These are phyloP conservation scores for Stenoptilia bipunctidactyla DNA, from an alignment of 2,888 invertebrate genomes.

Conservation along the genomic window DNA sequence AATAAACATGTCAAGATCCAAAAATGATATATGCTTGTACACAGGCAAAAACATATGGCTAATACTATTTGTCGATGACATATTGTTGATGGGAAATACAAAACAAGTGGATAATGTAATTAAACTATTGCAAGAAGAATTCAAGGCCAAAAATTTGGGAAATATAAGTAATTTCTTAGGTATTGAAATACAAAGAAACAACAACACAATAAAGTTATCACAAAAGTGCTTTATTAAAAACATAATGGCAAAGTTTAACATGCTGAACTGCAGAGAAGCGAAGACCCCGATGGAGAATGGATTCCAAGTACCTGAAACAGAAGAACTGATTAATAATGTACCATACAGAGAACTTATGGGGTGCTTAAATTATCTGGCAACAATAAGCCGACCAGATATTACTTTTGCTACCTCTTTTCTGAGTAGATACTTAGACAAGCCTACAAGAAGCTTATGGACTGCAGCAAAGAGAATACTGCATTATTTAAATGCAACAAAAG, in stretches of 20 bases:
- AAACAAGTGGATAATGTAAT: constrained; percentile 15
- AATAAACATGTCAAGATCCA: not conserved
- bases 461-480: constrained; percentile 4
- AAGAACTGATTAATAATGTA: constrained; percentile 13
- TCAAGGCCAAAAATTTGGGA: constrained; percentile 24
- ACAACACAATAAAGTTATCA: not conserved
- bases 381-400: constrained; percentile 13
- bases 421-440: constrained; percentile 17
- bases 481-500: constrained; percentile 17
- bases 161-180: constrained; percentile 18
- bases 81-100: constrained; percentile 12
- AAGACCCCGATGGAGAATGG: constrained; percentile 13
- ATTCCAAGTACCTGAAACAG: constrained; percentile 11
- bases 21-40: not conserved
- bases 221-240: constrained; percentile 2
- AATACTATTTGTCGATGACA: constrained; percentile 8
- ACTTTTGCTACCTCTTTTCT: constrained; percentile 21
- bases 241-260: constrained; percentile 17
- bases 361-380: constrained; percentile 11
- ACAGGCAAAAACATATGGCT: constrained; percentile 11
- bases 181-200: not conserved
- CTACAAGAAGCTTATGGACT: constrained; percentile 8
- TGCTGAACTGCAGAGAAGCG: constrained; percentile 20
- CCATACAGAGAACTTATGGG: constrained; percentile 14
- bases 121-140: constrained; percentile 19